phyloP scores from a whole-genome alignment of 2,113 vertebrate species.

The Coryphaenoides rupestris region DNA sequence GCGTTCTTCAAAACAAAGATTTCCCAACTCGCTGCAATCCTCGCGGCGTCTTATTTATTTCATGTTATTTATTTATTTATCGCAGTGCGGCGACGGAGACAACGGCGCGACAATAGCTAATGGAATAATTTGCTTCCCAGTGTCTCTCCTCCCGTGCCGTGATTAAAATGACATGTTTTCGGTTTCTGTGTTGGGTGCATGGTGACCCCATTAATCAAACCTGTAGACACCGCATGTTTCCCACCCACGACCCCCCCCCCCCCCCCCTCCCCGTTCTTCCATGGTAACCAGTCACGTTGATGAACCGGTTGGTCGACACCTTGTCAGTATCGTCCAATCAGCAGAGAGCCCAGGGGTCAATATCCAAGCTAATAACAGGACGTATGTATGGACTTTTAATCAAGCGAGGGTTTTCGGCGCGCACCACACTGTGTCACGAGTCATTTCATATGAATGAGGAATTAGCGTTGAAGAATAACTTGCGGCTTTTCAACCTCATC shows the following conservation, averaged over 20 bases:
- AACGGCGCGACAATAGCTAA: constrained; percentile 27
- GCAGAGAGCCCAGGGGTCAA: not conserved
- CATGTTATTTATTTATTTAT: not conserved
- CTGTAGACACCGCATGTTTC: constrained; percentile 42
- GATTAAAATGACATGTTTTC: constrained; percentile 62
- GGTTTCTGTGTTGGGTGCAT: constrained; percentile 36
- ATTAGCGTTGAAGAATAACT: too few species aligned
- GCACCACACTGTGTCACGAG: constrained; percentile 31
- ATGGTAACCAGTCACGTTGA: constrained; percentile 36
- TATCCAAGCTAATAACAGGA: constrained; percentile 42
- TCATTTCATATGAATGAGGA: constrained; percentile 48
- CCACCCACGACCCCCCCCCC: constrained; percentile 33
- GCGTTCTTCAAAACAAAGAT: constrained; percentile 1
- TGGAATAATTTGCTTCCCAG: constrained; percentile 43
- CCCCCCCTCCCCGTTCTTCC: constrained; percentile 1
- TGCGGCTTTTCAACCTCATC: too few species aligned
- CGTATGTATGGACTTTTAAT: constrained; percentile 61
- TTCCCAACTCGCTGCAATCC: constrained; percentile 1
- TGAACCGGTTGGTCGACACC: constrained; percentile 35
- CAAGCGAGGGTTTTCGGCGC: too few species aligned
- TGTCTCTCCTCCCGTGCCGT: constrained; percentile 34
- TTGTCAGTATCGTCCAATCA: constrained; percentile 7
- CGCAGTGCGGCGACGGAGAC: constrained; percentile 35
- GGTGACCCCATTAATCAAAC: constrained; percentile 57
- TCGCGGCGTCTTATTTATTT: not conserved